These are phyloP conservation scores for Gastrophryne carolinensis DNA, from an alignment of 2,797 vertebrate genomes.

Conservation along the genomic window DNA sequence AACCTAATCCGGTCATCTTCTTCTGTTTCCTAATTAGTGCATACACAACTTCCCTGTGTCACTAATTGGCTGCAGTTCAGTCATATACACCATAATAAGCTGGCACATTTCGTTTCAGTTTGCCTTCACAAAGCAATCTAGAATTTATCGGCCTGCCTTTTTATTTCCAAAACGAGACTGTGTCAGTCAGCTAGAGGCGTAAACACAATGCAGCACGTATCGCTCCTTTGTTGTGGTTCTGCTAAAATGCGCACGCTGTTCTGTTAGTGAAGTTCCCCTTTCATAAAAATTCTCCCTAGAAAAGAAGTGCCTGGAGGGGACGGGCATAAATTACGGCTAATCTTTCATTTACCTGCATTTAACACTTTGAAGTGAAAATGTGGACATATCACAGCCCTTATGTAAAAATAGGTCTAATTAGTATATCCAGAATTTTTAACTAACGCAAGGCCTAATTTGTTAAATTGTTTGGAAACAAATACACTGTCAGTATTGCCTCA, in stretches of 20 bases:
- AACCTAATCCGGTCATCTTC: constrained; percentile 29
- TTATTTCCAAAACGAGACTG: constrained; percentile 28
- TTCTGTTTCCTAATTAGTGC: constrained; percentile 38
- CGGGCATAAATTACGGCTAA: constrained; percentile 25
- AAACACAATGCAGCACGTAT: constrained; percentile 29
- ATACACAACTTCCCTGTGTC: constrained; percentile 30
- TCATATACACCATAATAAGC: constrained; percentile 11
- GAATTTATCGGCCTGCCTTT: constrained; percentile 33
- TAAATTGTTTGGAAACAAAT: neutral
- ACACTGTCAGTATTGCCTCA: neutral
- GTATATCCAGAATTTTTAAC: constrained; percentile 6
- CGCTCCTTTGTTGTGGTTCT: constrained; percentile 27
- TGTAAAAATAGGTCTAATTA: neutral
- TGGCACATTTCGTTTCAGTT: constrained; percentile 13
- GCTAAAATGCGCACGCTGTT: constrained; percentile 14
- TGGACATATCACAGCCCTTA: neutral
- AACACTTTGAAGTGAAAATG: constrained; percentile 18
- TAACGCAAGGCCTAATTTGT: neutral
- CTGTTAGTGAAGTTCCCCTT: constrained; percentile 20
- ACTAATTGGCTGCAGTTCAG: constrained; percentile 35
- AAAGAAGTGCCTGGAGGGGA: constrained; percentile 8
- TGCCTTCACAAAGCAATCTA: constrained; percentile 31
- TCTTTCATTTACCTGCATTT: constrained; percentile 40
- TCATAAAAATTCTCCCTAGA: constrained; percentile 22
- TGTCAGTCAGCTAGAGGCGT: constrained; percentile 16